Base-by-base conservation (phyloP, 2,888 invertebrate species). In the Drosophila percnosoma region DNA sequence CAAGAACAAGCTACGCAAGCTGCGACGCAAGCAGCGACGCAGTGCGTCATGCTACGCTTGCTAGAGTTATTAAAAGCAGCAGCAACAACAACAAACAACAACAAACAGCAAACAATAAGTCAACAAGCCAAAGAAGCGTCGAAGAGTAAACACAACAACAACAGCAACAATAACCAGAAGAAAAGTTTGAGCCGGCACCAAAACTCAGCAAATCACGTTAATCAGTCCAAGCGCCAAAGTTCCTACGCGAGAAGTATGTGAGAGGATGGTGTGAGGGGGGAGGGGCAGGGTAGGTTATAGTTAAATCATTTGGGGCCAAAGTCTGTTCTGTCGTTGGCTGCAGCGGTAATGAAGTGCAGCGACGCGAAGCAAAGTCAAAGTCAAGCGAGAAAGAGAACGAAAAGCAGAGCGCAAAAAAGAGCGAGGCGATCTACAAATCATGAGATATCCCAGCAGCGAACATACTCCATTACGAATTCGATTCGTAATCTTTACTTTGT, bases 141-240 rank as follows among this genome's bases (percentile, higher is more conserved):
- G 72, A 82, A 75, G 72, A 73, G 82, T 82, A 80, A 80, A 81
- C 75, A 74, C 71, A 80, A 66, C 67, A 58, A 58, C 10, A 48
- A 24, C 31, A 49, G 31, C 55, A 27, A 24, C 45, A 45, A 21
- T 24, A 24, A 45, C 11, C 4, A 15, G 57, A 40, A 31, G 53
- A 59, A 80, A 76, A 80, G 70, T 77, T 80, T 73, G 34, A 67
- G 45, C 36, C 67, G 67, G 64, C 70, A 80, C 53, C 71, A 68
- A 81, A 81, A 82, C 68, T 77, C 82, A 84, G 75, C 78, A 84
- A 84, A 83, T 83, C 82, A 80, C 75, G 80, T 83, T 83, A 85
- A 85, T 80, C 83, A 80, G 78, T 77, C 65, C 55, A 52, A 75
- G 76, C 68, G 61, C 64, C 62, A 79, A 45, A 78, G 75, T 79